Evolutionary conservation across 1,140 invertebrate species (phyloP).

Genomic region (Trichoplusia ni): DNA sequence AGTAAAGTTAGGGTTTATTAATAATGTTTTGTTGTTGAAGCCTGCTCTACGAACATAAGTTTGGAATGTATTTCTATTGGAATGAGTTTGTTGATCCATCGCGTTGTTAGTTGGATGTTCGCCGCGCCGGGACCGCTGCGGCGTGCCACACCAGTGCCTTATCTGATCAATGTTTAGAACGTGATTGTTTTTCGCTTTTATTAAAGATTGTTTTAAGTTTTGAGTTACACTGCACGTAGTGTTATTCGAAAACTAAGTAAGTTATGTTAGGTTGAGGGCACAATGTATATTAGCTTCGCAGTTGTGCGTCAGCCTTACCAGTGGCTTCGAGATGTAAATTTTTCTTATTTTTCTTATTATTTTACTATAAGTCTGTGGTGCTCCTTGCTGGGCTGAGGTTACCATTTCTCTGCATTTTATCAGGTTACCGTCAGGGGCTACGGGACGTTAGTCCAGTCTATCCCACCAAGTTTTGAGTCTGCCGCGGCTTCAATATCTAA

Average conservation of each 20-base stretch:
- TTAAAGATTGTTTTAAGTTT: conserved; percentile 17
- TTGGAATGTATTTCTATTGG: conserved; percentile 1
- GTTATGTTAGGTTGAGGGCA: conserved; percentile 31
- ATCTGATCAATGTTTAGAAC: conserved; percentile 40
- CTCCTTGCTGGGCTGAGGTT: no score
- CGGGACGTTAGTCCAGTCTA: no score
- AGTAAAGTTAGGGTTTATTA: conserved; percentile 5
- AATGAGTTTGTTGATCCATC: conserved; percentile 6
- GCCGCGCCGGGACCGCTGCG: neutral
- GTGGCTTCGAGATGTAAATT: conserved; percentile 25
- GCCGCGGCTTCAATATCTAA: no score
- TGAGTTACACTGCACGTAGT: conserved; percentile 18
- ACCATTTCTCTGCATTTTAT: no score
- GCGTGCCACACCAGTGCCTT: conserved; percentile 54
- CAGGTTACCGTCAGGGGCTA: no score
- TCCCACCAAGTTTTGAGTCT: no score
- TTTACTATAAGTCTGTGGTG: no score
- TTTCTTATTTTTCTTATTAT: conserved; percentile 28
- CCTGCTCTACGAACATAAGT: conserved; percentile 40
- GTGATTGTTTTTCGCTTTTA: conserved; percentile 26
- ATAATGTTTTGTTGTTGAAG: conserved; percentile 7
- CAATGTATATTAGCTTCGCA: conserved; percentile 27
- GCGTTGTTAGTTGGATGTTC: conserved; percentile 4
- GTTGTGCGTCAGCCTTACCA: conserved; percentile 4
- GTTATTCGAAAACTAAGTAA: conserved; percentile 18